phyloP scores from a whole-genome alignment of 2,888 invertebrate species.

The Stenodera caucasica region DNA sequence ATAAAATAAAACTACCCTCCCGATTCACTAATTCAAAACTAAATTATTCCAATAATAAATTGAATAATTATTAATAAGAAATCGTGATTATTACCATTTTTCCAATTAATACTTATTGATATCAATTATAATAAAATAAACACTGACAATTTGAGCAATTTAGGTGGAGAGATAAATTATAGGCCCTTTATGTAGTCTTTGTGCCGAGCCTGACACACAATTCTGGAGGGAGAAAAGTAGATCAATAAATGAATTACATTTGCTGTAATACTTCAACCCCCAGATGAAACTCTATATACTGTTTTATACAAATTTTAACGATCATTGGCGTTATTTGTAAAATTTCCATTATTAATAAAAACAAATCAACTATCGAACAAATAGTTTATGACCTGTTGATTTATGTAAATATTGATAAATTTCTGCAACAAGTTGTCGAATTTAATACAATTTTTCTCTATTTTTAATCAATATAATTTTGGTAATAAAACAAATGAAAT shows the following conservation, averaged over 20 bases:
- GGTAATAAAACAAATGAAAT: conserved; percentile 9
- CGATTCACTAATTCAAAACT: not conserved
- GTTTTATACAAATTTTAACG: not conserved
- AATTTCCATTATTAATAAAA: too few species aligned
- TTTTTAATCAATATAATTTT: conserved; percentile 9
- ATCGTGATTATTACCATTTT: not conserved
- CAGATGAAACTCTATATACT: conserved; percentile 38
- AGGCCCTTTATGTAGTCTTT: conserved; percentile 41
- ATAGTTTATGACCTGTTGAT: conserved; percentile 20
- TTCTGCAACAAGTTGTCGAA: not conserved
- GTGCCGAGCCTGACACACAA: conserved; percentile 36
- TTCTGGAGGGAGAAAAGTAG: conserved; percentile 50
- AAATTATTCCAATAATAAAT: not conserved
- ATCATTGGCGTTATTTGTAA: not conserved
- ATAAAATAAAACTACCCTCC: not conserved
- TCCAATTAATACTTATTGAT: not conserved
- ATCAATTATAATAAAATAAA: not conserved
- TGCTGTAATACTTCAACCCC: conserved; percentile 47
- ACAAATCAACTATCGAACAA: not conserved
- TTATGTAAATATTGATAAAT: conserved; percentile 3
- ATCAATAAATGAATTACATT: conserved; percentile 58
- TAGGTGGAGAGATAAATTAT: conserved; percentile 35
- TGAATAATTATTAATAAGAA: too few species aligned
- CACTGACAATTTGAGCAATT: conserved; percentile 19
- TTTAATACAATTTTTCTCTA: not conserved